Conservation (phyloP, 2,888 invertebrate genomes). For the Argyresthia albistria region DNA sequence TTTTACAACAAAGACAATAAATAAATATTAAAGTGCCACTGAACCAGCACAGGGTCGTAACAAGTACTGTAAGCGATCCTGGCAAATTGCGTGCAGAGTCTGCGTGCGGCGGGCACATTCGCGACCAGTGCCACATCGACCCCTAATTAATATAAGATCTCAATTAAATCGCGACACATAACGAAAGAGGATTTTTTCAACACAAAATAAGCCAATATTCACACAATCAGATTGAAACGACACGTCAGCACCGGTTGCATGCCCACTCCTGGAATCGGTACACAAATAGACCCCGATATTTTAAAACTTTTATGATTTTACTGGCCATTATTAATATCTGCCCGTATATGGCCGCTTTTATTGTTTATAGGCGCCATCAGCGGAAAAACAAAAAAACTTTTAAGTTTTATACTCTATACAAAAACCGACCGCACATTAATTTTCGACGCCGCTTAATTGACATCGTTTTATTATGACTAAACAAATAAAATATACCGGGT, state of each 20-base stretch:
- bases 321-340: conserved; percentile 5
- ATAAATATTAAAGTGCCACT: background rate
- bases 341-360: conserved; percentile 5
- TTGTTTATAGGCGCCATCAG: conserved; percentile 6
- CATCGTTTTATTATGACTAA: conserved; percentile 58
- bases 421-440: conserved; percentile 41
- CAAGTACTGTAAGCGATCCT: background rate
- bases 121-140: conserved; percentile 52
- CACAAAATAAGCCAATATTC: conserved; percentile 49
- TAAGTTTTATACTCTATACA: conserved; percentile 4
- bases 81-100: conserved; percentile 48
- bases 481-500: conserved; percentile 55
- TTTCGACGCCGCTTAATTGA: conserved; percentile 50
- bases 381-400: conserved; percentile 5
- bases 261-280: background rate
- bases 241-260: conserved; percentile 40
- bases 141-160: conserved; percentile 73
- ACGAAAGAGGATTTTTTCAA: conserved; percentile 58
- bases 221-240: conserved; percentile 37
- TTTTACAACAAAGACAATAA: background rate
- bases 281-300: background rate
- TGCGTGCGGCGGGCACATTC: conserved; percentile 67
- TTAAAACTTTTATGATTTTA: conserved; percentile 6
- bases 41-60: background rate
- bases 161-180: conserved; percentile 71